A percentile compares a stretch with the other conserved stretches of the same genome.
Conservation (phyloP, 2,797 vertebrate species). For the Prionace glauca region DNA sequence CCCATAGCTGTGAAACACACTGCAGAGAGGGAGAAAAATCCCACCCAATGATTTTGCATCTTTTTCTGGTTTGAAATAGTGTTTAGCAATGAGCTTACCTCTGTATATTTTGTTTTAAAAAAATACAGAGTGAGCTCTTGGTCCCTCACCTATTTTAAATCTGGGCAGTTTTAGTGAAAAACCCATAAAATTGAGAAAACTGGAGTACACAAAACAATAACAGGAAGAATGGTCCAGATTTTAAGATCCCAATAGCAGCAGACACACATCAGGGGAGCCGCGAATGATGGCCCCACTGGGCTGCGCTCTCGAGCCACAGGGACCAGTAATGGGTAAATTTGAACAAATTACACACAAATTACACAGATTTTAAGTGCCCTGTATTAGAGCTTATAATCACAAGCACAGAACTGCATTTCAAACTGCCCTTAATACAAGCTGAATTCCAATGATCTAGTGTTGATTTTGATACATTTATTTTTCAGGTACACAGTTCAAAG, state of each 20-base stretch:
- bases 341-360: background rate
- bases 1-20: too few relatives aligned
- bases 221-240: background rate
- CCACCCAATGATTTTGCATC: too few relatives aligned
- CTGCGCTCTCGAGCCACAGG: background rate
- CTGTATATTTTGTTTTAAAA: too few relatives aligned
- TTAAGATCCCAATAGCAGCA: background rate
- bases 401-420: background rate
- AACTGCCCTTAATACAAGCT: background rate
- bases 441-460: background rate
- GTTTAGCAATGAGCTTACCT: too few relatives aligned
- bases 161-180: background rate
- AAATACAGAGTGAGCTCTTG: too few relatives aligned
- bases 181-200: background rate
- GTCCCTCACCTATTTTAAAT: background rate
- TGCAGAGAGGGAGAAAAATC: too few relatives aligned
- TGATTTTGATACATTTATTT: background rate
- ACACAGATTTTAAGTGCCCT: background rate
- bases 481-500: background rate
- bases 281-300: background rate
- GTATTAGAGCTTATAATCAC: background rate
- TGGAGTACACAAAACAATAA: background rate
- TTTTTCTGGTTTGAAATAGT: too few relatives aligned
- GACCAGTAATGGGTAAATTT: background rate
- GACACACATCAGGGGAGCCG: background rate